Evolutionary conservation across 2,797 vertebrate species (phyloP), one percentile per base, ranked within the genome.

Genomic region (Cynodonichthys magdalenae): DNA sequence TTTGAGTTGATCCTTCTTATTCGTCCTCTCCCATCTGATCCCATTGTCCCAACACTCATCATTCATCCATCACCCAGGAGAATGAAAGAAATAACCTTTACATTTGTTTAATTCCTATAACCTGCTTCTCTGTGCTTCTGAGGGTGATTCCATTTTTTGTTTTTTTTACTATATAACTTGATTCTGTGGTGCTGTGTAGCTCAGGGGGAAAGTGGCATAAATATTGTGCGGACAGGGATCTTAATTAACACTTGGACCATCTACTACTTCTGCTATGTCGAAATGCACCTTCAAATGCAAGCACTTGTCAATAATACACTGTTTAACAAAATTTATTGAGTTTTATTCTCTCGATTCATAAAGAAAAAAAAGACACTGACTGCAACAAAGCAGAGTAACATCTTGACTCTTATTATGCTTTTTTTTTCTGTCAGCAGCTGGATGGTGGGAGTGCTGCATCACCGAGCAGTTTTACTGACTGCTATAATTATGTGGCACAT

Each of bases 401-500:
- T 24, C 49, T 59, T 39, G 53, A 72, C 58, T n/a, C 15, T 49
- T 24, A 59, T 68, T 59, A 68, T 74, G 18, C 4, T 2, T 52
- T 54, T 46, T 69, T 73, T 59, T 50, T 71, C 72, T 66, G 56
- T 76, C 63, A 72, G 53, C 45, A 71, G 55, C 69, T 79, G 69
- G 48, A 70, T 77, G 71, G 64, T 80, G 79, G 81, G 63, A 52
- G 42, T 58, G 75, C 61, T 52, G 73, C 80, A 63, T 82, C 71
- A 80, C 66, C 62, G 73, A 84, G 66, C 72, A 65, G 63, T 61
- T 75, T 63, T 69, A 74, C 69, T 85, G 79, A 90, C 86, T 61
- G 56, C 70, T 44, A 66, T 69, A 81, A 89, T 87, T 81, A 87
- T 75, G 69, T 67, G 15, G 51, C 86, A 81, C 85, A 89, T 88